Evolutionary conservation across 2,888 invertebrate species (phyloP).

Genomic region (Acanthococcus lagerstroemiae): DNA sequence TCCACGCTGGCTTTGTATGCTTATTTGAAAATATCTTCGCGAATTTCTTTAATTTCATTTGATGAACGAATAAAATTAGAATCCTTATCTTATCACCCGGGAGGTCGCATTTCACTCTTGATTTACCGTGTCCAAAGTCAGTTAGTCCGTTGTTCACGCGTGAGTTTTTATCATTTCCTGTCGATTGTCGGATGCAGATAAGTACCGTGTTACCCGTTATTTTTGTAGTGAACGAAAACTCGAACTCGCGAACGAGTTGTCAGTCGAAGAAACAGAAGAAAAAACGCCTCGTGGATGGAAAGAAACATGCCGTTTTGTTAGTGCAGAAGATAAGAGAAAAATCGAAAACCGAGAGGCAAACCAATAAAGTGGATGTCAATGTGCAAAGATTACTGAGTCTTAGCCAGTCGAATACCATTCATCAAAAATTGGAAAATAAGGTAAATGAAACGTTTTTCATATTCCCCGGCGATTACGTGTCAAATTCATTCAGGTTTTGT

Average conservation of each 20-base stretch:
- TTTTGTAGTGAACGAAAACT: not conserved
- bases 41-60: not conserved
- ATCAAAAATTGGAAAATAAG: constrained; percentile 17
- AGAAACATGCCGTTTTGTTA: not conserved
- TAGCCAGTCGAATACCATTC: not conserved
- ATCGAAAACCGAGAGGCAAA: not conserved
- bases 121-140: not conserved
- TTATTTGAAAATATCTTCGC: not conserved
- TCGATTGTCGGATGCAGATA: not conserved
- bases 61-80: not conserved
- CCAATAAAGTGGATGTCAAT: constrained; percentile 13
- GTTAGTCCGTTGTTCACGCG: no score
- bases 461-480: not conserved
- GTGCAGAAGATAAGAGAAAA: constrained; percentile 11
- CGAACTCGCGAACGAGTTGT: not conserved
- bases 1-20: not conserved
- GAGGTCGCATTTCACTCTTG: not conserved
- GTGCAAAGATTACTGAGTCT: constrained; percentile 1
- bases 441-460: not conserved
- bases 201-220: not conserved
- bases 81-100: not conserved
- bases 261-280: constrained; percentile 3
- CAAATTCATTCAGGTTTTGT: not conserved
- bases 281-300: not conserved
- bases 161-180: no score